Conservation (phyloP, 2,888 invertebrate genomes). For the Strigamia transsilvanica region DNA sequence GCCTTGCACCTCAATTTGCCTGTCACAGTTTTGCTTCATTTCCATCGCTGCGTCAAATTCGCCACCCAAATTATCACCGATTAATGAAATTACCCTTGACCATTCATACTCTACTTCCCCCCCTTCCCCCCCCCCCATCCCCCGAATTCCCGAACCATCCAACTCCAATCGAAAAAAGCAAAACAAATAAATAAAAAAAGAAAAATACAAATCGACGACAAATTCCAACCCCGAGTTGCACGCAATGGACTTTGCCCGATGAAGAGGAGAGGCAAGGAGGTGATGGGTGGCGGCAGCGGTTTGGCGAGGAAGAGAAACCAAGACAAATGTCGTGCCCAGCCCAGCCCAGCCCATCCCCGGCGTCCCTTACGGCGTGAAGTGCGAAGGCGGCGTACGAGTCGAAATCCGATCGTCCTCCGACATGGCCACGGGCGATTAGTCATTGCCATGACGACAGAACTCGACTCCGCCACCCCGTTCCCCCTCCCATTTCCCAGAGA, state of each 20-base stretch:
- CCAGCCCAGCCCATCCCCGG: conserved; percentile 31
- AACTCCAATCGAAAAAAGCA: neutral
- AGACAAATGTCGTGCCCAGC: conserved; percentile 31
- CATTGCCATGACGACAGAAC: conserved; percentile 27
- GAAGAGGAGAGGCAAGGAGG: neutral
- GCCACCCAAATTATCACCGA: no score
- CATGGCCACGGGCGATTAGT: conserved; percentile 41
- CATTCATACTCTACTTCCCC: no score
- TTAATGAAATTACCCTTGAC: no score
- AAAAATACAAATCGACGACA: neutral
- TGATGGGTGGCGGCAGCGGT: neutral
- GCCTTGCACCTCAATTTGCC: no score
- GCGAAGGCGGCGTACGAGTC: conserved; percentile 29
- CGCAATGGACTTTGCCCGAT: conserved; percentile 4
- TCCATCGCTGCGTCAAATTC: no score
- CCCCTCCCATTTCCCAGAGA: neutral
- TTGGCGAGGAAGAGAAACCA: conserved; percentile 22
- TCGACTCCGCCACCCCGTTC: conserved; percentile 6
- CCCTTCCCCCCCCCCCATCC: no score
- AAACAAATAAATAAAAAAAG: neutral
- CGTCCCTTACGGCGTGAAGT: conserved; percentile 27
- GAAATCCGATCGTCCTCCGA: conserved; percentile 41
- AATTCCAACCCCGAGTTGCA: neutral
- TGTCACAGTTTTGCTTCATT: no score
- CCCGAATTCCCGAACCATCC: no score